Base-by-base conservation (phyloP, 2,797 vertebrate genomes). In the Macropus fuliginosus region DNA sequence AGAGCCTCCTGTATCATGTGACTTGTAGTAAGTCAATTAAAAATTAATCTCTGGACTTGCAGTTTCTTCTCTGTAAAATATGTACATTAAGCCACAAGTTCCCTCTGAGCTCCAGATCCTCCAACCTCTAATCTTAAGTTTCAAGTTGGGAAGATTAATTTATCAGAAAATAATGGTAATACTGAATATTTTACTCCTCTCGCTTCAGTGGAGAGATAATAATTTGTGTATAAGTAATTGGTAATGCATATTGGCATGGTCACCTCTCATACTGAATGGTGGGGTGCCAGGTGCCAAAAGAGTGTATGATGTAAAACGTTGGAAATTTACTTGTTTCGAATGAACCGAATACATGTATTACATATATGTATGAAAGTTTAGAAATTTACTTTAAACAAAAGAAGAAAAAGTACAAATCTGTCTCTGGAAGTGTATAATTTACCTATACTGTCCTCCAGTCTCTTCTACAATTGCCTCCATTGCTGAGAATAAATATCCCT, bases 401-500 rank as follows among this genome's bases (percentile, higher is more conserved):
- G 24, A 46, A 46, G 91, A 92, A 93, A 66, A 92, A 91, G 54
- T 91, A 50, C 18, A 56, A 57, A 94, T 14, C 6, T 94, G 54
- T 54, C 50, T 27, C 57, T 96, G 59, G 91, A 90, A 62, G 91
- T 94, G 54, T n/a, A 27, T 16, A n/a, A 54, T 62, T 81, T 93
- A 3, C 16, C 24, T 90, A 5, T 56, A 5, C 46, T 94, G 54
- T 90, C 27, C 46, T 62, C 6, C n/a, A 5, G 5, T 95, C 8
- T 95, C 95, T 95, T 96, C 55, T 94, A 87, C 31, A 91, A 40
- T 31, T 14, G 94, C 56, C 54, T 56, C 14, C 59, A 56, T 11
- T 90, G n/a, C 57, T 55, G 1, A 91, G 55, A 91, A 92, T 81
- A 91, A 96, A n/a, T n/a, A 94, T 96, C 95, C 89, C 66, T 94